Base-by-base conservation (phyloP, 2,113 vertebrate species). In the Sceloporus undulatus region DNA sequence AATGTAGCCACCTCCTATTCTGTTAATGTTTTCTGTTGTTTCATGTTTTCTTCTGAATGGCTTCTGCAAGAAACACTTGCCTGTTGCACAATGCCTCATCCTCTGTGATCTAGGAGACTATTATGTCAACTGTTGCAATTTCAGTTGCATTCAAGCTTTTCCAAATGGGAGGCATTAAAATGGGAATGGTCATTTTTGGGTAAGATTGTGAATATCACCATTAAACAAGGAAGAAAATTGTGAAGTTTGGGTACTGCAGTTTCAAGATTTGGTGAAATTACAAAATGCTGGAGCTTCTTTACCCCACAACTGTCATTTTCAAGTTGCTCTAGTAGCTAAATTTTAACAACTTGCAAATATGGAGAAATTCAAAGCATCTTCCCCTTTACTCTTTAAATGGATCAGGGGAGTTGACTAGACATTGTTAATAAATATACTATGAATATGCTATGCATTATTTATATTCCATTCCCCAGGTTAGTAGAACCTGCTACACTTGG, bases 391-490 rank as follows among this genome's bases (percentile, higher is more conserved):
- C 66, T 76, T 66, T 48, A 90, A 84, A 89, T 9, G 40, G 83
- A 70, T 91, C 91, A 87, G 89, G 70, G 54, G 76, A 62, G 89
- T 94, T 88, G 87, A 71, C 93, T 84, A n/a, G 78, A 94, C 90
- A 93, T 91, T 88, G 86, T 86, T 94, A 82, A 90, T 94, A 95
- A 94, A 90, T 89, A 94, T 0, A 34, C 88, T 74, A 89, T 70
- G 84, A 78, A 66, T 11, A 62, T 62, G 16, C 14, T 0, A 92
- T 96, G 93, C 89, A 94, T 95, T 93, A 94, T 93, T 96, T 93
- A 95, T 93, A 89, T 59, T 89, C 82, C 56, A 92, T 90, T 85
- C 82, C 87, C 38, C 65, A 91, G 70, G 93, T 75, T 91, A 93
- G 84, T 1, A 0, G 86, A 91, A 88, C 89, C 88, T 0, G 0